Conservation (phyloP, 2,113 vertebrate genomes). For the Toxotes chatareus region DNA sequence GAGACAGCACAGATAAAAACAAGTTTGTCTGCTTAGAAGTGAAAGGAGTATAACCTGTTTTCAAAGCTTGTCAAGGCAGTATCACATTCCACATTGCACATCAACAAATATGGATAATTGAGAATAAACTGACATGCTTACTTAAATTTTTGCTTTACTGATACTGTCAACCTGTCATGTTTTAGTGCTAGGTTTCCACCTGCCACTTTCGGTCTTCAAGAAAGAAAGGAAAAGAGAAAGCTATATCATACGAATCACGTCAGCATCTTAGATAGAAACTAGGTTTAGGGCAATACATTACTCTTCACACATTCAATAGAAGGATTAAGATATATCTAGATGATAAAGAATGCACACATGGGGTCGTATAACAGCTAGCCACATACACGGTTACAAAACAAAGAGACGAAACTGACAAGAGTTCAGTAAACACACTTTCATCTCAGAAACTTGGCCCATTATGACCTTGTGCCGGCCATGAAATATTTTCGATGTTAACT, state of each 20-base stretch:
- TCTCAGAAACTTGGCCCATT: not conserved
- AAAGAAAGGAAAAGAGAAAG: not conserved
- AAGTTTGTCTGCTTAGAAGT: not conserved
- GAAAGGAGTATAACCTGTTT: slow-evolving; percentile 32
- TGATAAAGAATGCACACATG: not conserved
- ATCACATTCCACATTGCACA: slow-evolving; percentile 3
- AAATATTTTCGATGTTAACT: not conserved
- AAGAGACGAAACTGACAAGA: slow-evolving; percentile 44
- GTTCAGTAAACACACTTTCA: slow-evolving; percentile 33
- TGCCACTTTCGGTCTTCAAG: not conserved
- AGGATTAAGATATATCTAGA: not conserved
- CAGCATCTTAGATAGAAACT: not conserved
- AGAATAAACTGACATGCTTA: not conserved
- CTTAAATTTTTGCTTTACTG: not conserved
- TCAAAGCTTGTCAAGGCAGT: slow-evolving; percentile 18
- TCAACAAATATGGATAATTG: not conserved
- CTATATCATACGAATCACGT: not conserved
- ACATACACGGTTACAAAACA: slow-evolving; percentile 61
- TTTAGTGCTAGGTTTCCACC: not conserved
- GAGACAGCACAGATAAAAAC: slow-evolving; percentile 8
- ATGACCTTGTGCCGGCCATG: slow-evolving; percentile 15
- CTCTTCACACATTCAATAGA: not conserved
- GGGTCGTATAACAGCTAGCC: not conserved
- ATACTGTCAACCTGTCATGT: not conserved
- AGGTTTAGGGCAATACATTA: not conserved